Evolutionary conservation across 2,888 invertebrate genomes (phyloP).

Genomic region (Allygus modestus): DNA sequence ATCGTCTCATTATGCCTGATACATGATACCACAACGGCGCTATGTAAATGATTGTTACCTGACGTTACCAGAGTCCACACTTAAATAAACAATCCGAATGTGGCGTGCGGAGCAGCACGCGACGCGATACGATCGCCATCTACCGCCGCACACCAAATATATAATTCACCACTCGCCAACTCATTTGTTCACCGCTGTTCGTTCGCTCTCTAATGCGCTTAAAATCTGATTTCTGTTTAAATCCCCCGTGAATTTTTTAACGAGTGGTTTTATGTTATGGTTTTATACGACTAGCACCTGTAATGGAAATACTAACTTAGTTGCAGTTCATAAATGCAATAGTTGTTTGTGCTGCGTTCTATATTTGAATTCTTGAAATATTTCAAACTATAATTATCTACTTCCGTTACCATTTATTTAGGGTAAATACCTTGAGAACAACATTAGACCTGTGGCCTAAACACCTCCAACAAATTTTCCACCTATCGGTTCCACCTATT

Average conservation of each 20-base stretch:
- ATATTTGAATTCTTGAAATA: too few species aligned
- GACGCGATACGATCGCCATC: background rate
- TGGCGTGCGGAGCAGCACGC: constrained; percentile 29
- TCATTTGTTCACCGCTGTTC: constrained; percentile 9
- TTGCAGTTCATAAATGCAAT: too few species aligned
- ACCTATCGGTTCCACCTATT: too few species aligned
- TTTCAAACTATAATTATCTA: too few species aligned
- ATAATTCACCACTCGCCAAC: constrained; percentile 21
- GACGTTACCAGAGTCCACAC: constrained; percentile 29
- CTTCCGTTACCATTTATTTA: too few species aligned
- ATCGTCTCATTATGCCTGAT: constrained; percentile 27
- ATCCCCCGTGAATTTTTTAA: background rate
- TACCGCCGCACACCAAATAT: background rate
- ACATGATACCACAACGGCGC: constrained; percentile 28
- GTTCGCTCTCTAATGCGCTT: background rate
- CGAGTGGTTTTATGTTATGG: background rate
- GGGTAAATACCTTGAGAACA: too few species aligned
- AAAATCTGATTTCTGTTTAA: background rate
- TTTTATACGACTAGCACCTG: too few species aligned
- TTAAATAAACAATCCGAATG: constrained; percentile 49
- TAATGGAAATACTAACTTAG: too few species aligned
- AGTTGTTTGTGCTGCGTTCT: too few species aligned
- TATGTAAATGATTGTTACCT: constrained; percentile 40
- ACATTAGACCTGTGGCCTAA: too few species aligned
- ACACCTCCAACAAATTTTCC: too few species aligned